These are phyloP conservation scores for Galagoides demidoff DNA, from an alignment of 2,797 vertebrate genomes.

Conservation along the genomic window DNA sequence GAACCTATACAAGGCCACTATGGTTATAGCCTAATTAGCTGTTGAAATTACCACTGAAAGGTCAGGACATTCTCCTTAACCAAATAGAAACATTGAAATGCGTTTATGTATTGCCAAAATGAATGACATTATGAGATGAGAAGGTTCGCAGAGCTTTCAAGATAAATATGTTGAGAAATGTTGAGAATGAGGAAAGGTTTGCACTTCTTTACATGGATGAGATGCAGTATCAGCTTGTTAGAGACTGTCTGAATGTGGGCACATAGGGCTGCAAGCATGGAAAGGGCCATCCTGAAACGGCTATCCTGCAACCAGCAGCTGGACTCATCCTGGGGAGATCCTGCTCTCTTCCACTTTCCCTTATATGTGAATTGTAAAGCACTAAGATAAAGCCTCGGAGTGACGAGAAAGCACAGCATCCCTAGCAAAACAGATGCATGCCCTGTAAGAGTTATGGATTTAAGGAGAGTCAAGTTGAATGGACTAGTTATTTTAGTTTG, in stretches of 20 bases:
- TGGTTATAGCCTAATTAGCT: background rate
- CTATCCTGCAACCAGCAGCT: background rate
- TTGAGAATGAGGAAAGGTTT: background rate
- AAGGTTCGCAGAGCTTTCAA: background rate
- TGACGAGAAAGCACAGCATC: background rate
- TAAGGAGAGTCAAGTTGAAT: background rate
- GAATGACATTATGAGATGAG: background rate
- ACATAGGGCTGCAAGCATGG: background rate
- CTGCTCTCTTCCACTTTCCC: background rate
- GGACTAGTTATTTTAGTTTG: background rate
- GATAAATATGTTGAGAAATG: background rate
- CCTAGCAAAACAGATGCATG: background rate
- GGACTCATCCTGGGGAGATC: background rate
- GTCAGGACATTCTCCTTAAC: background rate
- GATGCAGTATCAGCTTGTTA: background rate
- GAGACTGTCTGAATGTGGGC: background rate
- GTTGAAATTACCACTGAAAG: background rate
- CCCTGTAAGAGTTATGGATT: background rate
- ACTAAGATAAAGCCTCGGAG: background rate
- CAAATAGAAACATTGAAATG: constrained; percentile 6
- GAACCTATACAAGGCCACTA: background rate
- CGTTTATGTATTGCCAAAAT: background rate
- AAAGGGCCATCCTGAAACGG: background rate
- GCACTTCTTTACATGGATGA: background rate
- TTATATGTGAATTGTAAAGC: background rate